phyloP scores from a whole-genome alignment of 1,140 invertebrate species.

The Hylyphantes graminicola region DNA sequence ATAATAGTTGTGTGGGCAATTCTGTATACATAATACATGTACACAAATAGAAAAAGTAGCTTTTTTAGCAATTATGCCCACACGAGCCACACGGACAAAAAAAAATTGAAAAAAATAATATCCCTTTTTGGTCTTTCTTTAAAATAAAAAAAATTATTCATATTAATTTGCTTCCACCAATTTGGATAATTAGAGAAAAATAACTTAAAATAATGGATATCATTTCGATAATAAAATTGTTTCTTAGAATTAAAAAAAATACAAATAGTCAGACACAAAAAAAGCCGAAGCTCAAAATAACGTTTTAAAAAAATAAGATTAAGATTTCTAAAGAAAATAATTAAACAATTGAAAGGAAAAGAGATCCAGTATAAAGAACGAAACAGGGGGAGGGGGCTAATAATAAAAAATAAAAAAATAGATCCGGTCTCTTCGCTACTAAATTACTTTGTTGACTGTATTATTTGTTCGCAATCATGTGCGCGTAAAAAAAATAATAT shows the following conservation, averaged over 20 bases:
- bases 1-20: too few relatives aligned
- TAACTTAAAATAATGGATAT: too few relatives aligned
- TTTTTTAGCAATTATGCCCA: too few relatives aligned
- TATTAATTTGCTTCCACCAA: too few relatives aligned
- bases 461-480: constrained; percentile 60
- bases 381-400: not conserved
- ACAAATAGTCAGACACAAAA: not conserved
- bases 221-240: too few relatives aligned
- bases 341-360: constrained; percentile 58
- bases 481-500: constrained; percentile 26
- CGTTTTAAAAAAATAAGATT: constrained; percentile 20
- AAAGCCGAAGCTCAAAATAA: not conserved
- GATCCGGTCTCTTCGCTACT: constrained; percentile 41
- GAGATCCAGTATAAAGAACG: constrained; percentile 14
- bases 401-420: constrained; percentile 28
- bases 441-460: constrained; percentile 60
- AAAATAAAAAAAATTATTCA: too few relatives aligned
- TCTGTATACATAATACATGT: too few relatives aligned
- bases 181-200: too few relatives aligned
- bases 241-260: not conserved
- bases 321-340: constrained; percentile 53
- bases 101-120: too few relatives aligned
- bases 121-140: too few relatives aligned
- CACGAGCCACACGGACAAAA: too few relatives aligned
- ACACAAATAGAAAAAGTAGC: too few relatives aligned